phyloP scores from a whole-genome alignment of 2,797 vertebrate genomes.

The Tinamus major region DNA sequence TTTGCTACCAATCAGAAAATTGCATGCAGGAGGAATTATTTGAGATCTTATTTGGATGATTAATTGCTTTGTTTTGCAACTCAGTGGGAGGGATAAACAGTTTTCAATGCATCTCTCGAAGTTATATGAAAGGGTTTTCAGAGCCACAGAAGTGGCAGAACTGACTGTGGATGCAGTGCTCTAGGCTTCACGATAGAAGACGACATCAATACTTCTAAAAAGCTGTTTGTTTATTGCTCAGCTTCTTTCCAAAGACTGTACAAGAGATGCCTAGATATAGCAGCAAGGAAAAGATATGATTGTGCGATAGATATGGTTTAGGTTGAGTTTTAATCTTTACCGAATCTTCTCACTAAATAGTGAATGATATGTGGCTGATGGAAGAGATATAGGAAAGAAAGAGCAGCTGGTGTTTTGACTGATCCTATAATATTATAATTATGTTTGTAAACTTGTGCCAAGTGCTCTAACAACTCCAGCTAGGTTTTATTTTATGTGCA shows the following conservation, averaged over 20 bases:
- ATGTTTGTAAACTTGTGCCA: constrained; percentile 35
- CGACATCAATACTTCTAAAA: background rate
- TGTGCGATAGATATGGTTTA: constrained; percentile 36
- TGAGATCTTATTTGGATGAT: background rate
- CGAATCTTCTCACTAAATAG: constrained; percentile 43
- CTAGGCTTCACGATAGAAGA: background rate
- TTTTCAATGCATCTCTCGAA: background rate
- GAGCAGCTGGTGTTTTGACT: constrained; percentile 60
- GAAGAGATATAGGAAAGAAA: constrained; percentile 52
- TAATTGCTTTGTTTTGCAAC: background rate
- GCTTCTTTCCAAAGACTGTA: constrained; percentile 32
- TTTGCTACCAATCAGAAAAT: background rate
- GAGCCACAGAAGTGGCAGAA: background rate
- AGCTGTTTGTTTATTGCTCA: constrained; percentile 21
- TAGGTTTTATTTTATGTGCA: constrained; percentile 38
- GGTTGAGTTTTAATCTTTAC: constrained; percentile 37
- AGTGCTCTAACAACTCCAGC: constrained; percentile 10
- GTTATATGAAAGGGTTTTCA: background rate
- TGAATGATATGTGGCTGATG: constrained; percentile 43
- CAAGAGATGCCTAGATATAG: background rate
- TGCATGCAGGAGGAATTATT: background rate
- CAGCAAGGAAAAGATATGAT: constrained; percentile 18
- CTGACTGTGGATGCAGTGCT: background rate
- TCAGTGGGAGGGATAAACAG: background rate
- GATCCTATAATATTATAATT: constrained; percentile 47